These are phyloP conservation scores for Enteromius trimaculatus DNA, from an alignment of 2,797 vertebrate species.

Conservation along the genomic window DNA sequence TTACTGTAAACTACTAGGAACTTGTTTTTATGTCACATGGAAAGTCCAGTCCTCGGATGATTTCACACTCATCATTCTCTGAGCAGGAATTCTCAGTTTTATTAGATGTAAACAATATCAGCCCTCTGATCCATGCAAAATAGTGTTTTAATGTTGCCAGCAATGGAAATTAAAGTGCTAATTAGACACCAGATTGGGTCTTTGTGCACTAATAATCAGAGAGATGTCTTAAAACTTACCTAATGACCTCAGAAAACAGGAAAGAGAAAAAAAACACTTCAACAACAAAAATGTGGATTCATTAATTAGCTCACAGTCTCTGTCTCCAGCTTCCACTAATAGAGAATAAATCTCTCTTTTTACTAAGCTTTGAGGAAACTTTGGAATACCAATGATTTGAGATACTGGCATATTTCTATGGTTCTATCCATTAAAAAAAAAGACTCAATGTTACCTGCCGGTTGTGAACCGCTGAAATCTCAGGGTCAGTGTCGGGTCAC, in stretches of 20 bases:
- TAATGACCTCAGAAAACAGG: slow-evolving; percentile 53
- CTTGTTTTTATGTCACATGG: slow-evolving; percentile 20
- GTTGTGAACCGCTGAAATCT: slow-evolving; percentile 40
- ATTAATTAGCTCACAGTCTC: slow-evolving; percentile 11
- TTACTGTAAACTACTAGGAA: not conserved
- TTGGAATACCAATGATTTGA: not conserved
- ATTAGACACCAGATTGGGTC: slow-evolving; percentile 51
- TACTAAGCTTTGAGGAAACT: not conserved
- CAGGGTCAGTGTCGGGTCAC: slow-evolving; percentile 19
- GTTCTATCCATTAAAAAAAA: not conserved
- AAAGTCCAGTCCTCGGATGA: not conserved
- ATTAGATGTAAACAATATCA: slow-evolving; percentile 40
- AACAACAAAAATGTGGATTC: not conserved
- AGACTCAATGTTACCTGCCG: slow-evolving; percentile 55
- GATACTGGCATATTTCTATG: not conserved
- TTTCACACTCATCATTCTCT: slow-evolving; percentile 32
- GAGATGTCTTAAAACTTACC: slow-evolving; percentile 53
- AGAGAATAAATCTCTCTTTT: not conserved
- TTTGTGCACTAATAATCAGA: slow-evolving; percentile 34
- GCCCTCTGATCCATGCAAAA: slow-evolving; percentile 42
- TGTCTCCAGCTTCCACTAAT: not conserved
- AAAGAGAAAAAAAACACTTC: slow-evolving; percentile 31
- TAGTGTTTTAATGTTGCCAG: slow-evolving; percentile 28
- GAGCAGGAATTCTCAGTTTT: slow-evolving; percentile 25
- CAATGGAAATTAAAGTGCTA: slow-evolving; percentile 54